Evolutionary conservation across 2,113 vertebrate genomes (phyloP).

Genomic region (Apus apus): DNA sequence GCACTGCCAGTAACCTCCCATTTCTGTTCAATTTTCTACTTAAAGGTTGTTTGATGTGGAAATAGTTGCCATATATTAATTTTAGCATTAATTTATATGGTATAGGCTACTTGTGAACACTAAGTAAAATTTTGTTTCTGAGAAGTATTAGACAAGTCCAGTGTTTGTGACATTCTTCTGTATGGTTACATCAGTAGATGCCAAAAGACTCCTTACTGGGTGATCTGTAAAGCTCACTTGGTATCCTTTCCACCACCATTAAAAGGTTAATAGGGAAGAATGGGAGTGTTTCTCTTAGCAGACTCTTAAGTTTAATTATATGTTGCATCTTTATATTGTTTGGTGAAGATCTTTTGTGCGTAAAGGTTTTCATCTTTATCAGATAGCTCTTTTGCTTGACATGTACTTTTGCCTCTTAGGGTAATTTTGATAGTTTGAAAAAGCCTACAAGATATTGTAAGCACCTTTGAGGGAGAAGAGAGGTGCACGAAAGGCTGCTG

Average conservation of each 20-base stretch:
- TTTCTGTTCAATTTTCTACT: conserved; percentile 16
- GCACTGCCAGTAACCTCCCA: not conserved
- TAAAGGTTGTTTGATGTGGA: not conserved
- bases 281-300: not conserved
- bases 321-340: not conserved
- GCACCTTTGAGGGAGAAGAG: not conserved
- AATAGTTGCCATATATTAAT: not conserved
- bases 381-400: not conserved
- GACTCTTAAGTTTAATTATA: not conserved
- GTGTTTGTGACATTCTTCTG: not conserved
- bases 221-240: not conserved
- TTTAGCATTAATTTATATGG: not conserved
- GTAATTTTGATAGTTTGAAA: not conserved
- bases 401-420: not conserved
- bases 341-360: not conserved
- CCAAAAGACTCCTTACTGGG: not conserved
- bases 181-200: not conserved
- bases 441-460: not conserved
- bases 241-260: not conserved
- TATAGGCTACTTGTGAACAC: not conserved
- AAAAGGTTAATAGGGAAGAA: not conserved
- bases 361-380: not conserved
- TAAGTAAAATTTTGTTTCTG: not conserved
- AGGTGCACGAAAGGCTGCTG: not conserved
- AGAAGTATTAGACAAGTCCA: not conserved